A percentile compares a stretch with the other conserved stretches of the same genome.
phyloP scores from a whole-genome alignment of 2,797 vertebrate genomes.

The Gadopsis bispinosus region DNA sequence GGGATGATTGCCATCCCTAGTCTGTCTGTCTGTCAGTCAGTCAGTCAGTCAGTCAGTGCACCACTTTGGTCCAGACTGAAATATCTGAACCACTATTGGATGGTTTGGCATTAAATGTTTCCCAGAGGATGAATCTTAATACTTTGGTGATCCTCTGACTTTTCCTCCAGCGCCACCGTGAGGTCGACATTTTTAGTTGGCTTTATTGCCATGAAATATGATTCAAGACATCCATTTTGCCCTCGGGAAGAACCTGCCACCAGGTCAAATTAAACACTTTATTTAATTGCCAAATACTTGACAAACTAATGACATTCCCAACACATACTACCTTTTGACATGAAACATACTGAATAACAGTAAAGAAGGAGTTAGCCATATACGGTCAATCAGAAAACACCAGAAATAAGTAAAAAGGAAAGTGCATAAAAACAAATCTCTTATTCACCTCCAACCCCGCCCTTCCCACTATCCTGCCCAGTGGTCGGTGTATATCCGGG shows the following conservation, averaged over 20 bases:
- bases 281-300: too few relatives aligned
- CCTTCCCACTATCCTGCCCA: constrained; percentile 68
- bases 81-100: neutral
- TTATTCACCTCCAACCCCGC: neutral
- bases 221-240: neutral
- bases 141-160: too few relatives aligned
- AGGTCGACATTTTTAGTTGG: too few relatives aligned
- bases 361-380: neutral
- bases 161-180: too few relatives aligned
- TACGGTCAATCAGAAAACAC: neutral
- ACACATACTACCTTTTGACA: neutral
- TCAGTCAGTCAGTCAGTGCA: neutral
- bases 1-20: neutral
- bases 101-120: too few relatives aligned
- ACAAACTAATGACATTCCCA: too few relatives aligned
- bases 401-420: neutral
- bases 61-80: neutral
- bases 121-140: too few relatives aligned
- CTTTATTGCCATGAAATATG: neutral
- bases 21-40: too few relatives aligned
- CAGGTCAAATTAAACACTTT: too few relatives aligned
- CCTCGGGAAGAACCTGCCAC: neutral
- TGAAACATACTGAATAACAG: neutral
- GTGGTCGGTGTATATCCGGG: constrained; percentile 98
- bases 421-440: neutral